These are phyloP conservation scores for Pyrochroa serraticornis DNA, from an alignment of 2,888 invertebrate genomes.

Conservation along the genomic window DNA sequence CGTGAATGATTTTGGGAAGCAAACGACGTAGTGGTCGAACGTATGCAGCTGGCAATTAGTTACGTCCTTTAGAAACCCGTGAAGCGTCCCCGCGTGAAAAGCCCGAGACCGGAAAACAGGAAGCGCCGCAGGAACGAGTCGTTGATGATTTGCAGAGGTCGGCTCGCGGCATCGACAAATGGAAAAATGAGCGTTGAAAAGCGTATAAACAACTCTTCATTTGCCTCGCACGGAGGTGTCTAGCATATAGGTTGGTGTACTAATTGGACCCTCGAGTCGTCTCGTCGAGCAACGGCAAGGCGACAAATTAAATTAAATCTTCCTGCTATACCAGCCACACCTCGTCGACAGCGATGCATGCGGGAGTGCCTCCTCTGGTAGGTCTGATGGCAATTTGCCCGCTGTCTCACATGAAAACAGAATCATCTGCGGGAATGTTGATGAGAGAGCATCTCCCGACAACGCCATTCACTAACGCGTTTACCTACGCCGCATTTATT, in stretches of 20 bases:
- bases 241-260: conserved; percentile 17
- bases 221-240: conserved; percentile 10
- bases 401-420: conserved; percentile 20
- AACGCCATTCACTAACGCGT: conserved; percentile 17
- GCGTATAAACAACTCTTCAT: conserved; percentile 26
- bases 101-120: too few species aligned
- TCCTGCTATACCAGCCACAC: conserved; percentile 34
- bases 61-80: too few species aligned
- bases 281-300: conserved; percentile 29
- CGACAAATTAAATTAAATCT: conserved; percentile 41
- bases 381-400: conserved; percentile 23
- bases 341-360: conserved; percentile 27
- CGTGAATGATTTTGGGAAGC: too few species aligned
- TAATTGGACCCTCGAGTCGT: conserved; percentile 30
- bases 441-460: conserved; percentile 12
- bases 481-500: conserved; percentile 12
- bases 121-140: too few species aligned
- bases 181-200: conserved; percentile 12
- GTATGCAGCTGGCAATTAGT: too few species aligned
- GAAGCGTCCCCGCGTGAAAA: too few species aligned
- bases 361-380: conserved; percentile 22
- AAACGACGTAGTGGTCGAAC: too few species aligned
- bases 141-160: not conserved
- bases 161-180: not conserved
- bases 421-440: conserved; percentile 25